Evolutionary conservation across 1,140 invertebrate genomes (phyloP).

Genomic region (Protaetia brevitarsis): DNA sequence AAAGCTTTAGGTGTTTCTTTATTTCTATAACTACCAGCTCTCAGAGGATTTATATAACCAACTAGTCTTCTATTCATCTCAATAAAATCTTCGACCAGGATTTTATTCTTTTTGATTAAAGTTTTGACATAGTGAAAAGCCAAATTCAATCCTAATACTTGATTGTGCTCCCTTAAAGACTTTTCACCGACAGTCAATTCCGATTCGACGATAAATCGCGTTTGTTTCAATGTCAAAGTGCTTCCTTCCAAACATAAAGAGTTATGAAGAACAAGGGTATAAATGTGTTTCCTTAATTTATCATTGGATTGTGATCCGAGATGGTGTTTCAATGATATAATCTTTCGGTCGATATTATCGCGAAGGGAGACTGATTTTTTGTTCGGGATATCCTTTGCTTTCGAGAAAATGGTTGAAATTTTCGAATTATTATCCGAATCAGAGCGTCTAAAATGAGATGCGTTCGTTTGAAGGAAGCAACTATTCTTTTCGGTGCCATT

Average conservation of each 20-base stretch:
- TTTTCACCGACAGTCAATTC: neutral
- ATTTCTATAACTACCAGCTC: neutral
- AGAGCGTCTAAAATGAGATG: too few species aligned
- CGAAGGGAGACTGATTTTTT: neutral
- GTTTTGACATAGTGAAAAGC: neutral
- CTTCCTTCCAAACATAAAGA: neutral
- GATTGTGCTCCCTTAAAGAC: conserved; percentile 17
- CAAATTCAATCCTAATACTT: conserved; percentile 4
- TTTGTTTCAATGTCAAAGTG: neutral
- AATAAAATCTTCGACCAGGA: neutral
- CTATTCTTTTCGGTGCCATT: neutral
- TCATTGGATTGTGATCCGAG: neutral
- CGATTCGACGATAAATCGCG: neutral
- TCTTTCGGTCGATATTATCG: neutral
- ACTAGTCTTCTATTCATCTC: neutral
- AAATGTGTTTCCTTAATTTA: neutral
- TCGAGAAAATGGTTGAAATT: neutral
- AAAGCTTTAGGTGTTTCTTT: neutral
- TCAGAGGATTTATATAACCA: neutral
- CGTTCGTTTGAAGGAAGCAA: neutral
- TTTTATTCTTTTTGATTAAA: neutral
- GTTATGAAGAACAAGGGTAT: neutral
- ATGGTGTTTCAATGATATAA: neutral
- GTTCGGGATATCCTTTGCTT: neutral
- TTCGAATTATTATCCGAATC: neutral